Base-by-base conservation (phyloP, 2,113 vertebrate genomes). In the Cyanistes caeruleus region DNA sequence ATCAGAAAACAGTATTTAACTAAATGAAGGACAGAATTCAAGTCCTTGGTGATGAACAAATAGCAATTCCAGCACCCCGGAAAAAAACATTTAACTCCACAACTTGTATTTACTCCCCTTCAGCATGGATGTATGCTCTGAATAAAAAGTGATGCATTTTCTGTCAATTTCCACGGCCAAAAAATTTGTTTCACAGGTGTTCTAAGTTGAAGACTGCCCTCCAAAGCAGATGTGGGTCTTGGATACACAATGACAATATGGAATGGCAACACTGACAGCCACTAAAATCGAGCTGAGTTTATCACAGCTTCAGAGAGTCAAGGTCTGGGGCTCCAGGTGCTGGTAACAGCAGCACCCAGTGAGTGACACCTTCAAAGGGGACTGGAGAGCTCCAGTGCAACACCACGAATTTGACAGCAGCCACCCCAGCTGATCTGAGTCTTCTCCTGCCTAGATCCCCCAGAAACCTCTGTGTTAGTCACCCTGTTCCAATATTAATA, bases 111-210 rank as follows among this genome's bases (percentile, higher is more conserved):
- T 65, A 30, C 51, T 73, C 33, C 5, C 30, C 17, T 76, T 49
- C 64, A 69, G 16, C 27, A 72, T 15, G 58, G 25, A 8, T 6
- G 3, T 85, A 18, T n/a, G 9, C 31, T 49, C 44, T 67, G 48
- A 67, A 55, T 52, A 55, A 72, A 63, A 51, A 41, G 6, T 4
- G 1, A n/a, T 39, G 22, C 3, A 13, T 90, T 87, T 87, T 69
- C 39, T 73, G 28, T 56, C 0, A 0, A 62, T 22, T 90, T 82
- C 15, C n/a, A 59, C 5, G 33, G n/a, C 8, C 13, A 75, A 63
- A 74, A 74, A 23, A 4, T 5, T 10, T 0, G 44, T 60, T 69
- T 81, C 28, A 9, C 7, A 49, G 43, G 39, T 68, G 11, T 62
- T 84, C 6, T 23, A 49, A 75, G 28, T 27, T 55, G 37, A 55